phyloP scores from a whole-genome alignment of 2,797 vertebrate genomes.

The Paramormyrops hopkinsi region DNA sequence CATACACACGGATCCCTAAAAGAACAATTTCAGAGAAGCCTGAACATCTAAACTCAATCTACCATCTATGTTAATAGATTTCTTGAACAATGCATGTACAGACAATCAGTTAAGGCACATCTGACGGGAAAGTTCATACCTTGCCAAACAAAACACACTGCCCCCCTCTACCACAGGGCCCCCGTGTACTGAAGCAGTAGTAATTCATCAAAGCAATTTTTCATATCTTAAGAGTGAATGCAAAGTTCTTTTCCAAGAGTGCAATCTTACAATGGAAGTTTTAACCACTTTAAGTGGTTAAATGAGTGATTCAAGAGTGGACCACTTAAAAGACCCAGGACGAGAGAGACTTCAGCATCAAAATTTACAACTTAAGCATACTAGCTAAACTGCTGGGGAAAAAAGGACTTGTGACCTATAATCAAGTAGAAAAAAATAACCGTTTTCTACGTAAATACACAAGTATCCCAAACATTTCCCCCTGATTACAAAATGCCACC shows the following conservation, averaged over 20 bases:
- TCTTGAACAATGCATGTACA: neutral
- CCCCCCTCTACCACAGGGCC: neutral
- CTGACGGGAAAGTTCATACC: neutral
- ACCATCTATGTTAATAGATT: neutral
- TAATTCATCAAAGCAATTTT: neutral
- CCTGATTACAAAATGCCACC: neutral
- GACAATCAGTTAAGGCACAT: constrained; percentile 7
- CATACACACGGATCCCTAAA: neutral
- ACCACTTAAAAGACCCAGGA: neutral
- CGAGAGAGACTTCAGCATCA: neutral
- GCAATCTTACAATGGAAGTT: neutral
- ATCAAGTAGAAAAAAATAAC: neutral
- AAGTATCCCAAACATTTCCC: neutral
- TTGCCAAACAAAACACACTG: neutral
- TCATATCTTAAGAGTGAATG: neutral
- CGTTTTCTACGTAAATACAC: neutral
- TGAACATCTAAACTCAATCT: neutral
- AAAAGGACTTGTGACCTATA: neutral
- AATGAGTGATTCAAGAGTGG: neutral
- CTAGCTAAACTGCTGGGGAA: neutral
- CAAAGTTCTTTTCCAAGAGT: neutral
- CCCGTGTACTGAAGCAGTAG: neutral
- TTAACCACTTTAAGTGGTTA: neutral
- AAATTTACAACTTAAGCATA: neutral
- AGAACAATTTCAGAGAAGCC: neutral